A percentile compares a stretch with the other conserved stretches of the same genome.
These are phyloP conservation scores for Leptinotarsa lineolata DNA, from an alignment of 1,140 invertebrate genomes.

Conservation along the genomic window DNA sequence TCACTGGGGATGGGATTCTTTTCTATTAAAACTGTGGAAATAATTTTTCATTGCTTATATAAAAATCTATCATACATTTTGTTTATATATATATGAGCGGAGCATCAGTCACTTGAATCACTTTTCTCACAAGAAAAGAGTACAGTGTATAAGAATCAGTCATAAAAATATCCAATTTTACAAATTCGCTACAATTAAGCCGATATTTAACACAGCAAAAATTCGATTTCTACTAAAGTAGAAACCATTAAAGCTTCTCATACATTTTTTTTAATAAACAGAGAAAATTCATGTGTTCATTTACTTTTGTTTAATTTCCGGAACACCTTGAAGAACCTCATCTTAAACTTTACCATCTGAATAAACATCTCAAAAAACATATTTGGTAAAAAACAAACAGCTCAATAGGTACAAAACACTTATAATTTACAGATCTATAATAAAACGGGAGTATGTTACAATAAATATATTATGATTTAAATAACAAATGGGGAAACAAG, in stretches of 20 bases:
- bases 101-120: conserved; percentile 1
- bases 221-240: not conserved
- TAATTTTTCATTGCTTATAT: too few species aligned
- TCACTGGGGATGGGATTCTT: too few species aligned
- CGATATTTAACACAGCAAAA: not conserved
- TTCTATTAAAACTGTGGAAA: too few species aligned
- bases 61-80: too few species aligned
- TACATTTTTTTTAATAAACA: too few species aligned
- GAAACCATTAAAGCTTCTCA: too few species aligned
- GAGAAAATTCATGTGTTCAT: too few species aligned
- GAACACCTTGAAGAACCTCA: too few species aligned
- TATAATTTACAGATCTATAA: conserved; percentile 9
- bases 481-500: conserved; percentile 15
- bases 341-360: too few species aligned
- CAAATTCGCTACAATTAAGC: not conserved
- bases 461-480: conserved; percentile 27
- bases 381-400: conserved; percentile 7
- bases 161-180: not conserved
- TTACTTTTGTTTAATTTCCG: too few species aligned
- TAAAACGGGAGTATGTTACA: conserved; percentile 16
- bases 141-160: not conserved
- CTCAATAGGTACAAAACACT: not conserved
- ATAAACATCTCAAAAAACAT: not conserved
- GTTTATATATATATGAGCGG: conserved; percentile 9
- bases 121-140: not conserved